These are phyloP conservation scores for Drosophila pandora DNA, from an alignment of 1,140 invertebrate genomes.

Conservation along the genomic window DNA sequence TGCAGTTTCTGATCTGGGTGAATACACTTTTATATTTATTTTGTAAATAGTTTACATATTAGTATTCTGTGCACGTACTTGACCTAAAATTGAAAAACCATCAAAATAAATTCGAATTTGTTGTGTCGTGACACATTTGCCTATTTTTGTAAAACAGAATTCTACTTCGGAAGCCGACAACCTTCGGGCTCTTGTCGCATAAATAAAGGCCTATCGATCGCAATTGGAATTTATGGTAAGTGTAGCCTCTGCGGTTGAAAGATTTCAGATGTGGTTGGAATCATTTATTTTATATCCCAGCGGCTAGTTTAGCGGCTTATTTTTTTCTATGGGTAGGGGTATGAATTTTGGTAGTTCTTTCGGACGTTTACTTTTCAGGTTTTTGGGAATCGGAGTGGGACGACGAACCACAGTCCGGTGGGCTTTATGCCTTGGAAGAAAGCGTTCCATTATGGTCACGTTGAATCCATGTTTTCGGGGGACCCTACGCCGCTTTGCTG, in stretches of 20 bases:
- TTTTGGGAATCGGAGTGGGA: background rate
- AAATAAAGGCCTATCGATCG: conserved; percentile 52
- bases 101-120: conserved; percentile 22
- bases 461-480: too few species aligned
- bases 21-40: conserved; percentile 57
- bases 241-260: background rate
- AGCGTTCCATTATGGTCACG: background rate
- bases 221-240: conserved; percentile 60
- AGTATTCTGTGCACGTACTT: conserved; percentile 48
- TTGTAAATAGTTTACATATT: conserved; percentile 7
- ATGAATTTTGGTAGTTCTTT: background rate
- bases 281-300: background rate
- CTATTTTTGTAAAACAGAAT: conserved; percentile 54
- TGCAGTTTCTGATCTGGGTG: conserved; percentile 69
- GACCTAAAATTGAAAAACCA: conserved; percentile 71
- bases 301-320: background rate
- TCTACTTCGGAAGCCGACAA: conserved; percentile 13
- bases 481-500: too few species aligned
- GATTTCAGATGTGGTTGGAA: conserved; percentile 10
- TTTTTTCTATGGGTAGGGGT: background rate
- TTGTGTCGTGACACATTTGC: conserved; percentile 52
- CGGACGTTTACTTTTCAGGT: background rate
- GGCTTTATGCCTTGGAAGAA: background rate
- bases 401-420: background rate
- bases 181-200: conserved; percentile 45